Conservation (phyloP, 2,888 invertebrate species). For the Drosophila mayaguana region DNA sequence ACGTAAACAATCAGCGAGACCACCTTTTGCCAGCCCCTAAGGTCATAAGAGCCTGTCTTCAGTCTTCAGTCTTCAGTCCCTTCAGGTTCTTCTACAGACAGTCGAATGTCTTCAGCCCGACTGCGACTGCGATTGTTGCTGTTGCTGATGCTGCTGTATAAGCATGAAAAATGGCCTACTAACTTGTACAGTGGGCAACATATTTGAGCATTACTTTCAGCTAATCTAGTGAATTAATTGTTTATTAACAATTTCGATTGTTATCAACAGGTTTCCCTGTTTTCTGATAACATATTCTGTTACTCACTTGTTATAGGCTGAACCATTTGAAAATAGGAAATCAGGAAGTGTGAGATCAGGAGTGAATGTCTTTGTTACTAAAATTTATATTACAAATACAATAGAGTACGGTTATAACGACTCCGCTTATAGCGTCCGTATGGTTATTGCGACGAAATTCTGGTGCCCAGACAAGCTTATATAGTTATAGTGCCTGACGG, state of each 20-base stretch:
- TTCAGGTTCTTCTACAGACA: slow-evolving; percentile 13
- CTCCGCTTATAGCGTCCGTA: too few species aligned
- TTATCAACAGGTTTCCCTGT: background rate
- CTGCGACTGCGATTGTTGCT: slow-evolving; percentile 29
- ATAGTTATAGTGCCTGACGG: too few species aligned
- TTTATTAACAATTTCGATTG: background rate
- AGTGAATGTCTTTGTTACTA: too few species aligned
- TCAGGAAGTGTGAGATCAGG: too few species aligned
- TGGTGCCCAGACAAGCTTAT: too few species aligned
- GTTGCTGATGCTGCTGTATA: slow-evolving; percentile 27
- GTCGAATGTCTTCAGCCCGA: slow-evolving; percentile 27
- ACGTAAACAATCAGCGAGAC: slow-evolving; percentile 82
- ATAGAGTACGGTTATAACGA: too few species aligned
- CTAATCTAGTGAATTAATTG: background rate
- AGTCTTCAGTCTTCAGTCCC: slow-evolving; percentile 30
- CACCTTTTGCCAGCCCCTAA: slow-evolving; percentile 81
- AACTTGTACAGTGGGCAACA: slow-evolving; percentile 38
- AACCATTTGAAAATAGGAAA: too few species aligned
- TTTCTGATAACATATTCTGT: too few species aligned
- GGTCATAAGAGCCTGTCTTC: slow-evolving; percentile 69
- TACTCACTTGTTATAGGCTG: too few species aligned
- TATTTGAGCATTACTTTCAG: background rate
- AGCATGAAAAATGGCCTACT: slow-evolving; percentile 46
- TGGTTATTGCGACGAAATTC: too few species aligned
- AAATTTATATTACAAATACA: too few species aligned